A percentile compares a stretch with the other conserved stretches of the same genome.
Evolutionary conservation across 2,888 invertebrate genomes (phyloP).

Genomic region (Drosophila falleni): DNA sequence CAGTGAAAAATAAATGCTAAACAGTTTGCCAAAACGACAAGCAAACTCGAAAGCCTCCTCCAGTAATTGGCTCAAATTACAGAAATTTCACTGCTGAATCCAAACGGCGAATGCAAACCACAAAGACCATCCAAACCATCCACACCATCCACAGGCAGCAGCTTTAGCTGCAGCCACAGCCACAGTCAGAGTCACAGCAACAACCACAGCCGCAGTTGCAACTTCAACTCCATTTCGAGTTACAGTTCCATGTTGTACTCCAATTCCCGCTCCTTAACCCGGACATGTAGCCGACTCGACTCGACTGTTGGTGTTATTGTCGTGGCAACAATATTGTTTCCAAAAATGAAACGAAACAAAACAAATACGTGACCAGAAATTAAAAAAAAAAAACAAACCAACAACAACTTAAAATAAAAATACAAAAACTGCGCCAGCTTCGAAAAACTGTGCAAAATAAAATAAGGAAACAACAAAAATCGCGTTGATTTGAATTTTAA

Average conservation of each 20-base stretch:
- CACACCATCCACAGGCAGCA: constrained; percentile 2
- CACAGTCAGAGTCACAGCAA: not conserved
- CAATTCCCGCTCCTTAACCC: constrained; percentile 36
- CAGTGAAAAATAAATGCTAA: constrained; percentile 37
- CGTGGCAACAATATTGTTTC: constrained; percentile 79
- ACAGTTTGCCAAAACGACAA: constrained; percentile 44
- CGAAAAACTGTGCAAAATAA: constrained; percentile 72
- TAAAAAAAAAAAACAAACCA: constrained; percentile 46
- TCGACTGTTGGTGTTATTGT: constrained; percentile 68
- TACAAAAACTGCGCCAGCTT: constrained; percentile 53
- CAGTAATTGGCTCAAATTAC: constrained; percentile 76
- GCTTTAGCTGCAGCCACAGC: constrained; percentile 12
- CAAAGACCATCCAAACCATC: constrained; percentile 16
- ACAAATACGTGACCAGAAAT: constrained; percentile 81
- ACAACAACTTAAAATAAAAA: constrained; percentile 41
- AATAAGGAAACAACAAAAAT: constrained; percentile 76
- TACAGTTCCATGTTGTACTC: constrained; percentile 8
- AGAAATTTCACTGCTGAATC: constrained; percentile 54
- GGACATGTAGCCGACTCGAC: constrained; percentile 29
- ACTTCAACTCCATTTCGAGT: not conserved
- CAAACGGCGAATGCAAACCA: constrained; percentile 42
- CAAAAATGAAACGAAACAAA: constrained; percentile 78
- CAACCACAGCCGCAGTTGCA: constrained; percentile 1
- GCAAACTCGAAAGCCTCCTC: constrained; percentile 18
- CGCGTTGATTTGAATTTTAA: constrained; percentile 81